Conservation (phyloP, 2,888 invertebrate genomes). For the Ommatoiulus sabulosus region DNA sequence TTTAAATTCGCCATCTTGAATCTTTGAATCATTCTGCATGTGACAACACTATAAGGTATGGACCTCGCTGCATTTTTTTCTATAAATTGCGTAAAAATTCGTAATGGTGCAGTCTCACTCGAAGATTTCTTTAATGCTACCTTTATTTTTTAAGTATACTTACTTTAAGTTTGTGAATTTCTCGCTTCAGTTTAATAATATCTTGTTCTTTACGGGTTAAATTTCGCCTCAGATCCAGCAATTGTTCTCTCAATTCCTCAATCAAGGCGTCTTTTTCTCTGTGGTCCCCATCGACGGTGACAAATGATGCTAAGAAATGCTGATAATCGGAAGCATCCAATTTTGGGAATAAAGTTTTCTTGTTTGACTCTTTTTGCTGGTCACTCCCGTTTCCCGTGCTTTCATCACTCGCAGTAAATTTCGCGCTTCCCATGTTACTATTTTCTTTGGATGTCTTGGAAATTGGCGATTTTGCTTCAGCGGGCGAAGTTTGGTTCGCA, state of each 20-base stretch:
- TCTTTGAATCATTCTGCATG: no score
- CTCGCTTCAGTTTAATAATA: constrained; percentile 74
- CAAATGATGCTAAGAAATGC: constrained; percentile 66
- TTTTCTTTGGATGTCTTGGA: background rate
- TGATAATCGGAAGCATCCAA: constrained; percentile 63
- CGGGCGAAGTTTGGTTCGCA: background rate
- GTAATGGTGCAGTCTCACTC: no score
- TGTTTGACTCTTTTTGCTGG: constrained; percentile 4
- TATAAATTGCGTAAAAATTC: no score
- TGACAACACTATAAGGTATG: no score
- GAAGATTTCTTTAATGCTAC: no score
- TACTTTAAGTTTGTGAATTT: constrained; percentile 79
- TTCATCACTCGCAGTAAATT: background rate
- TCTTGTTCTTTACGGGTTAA: constrained; percentile 73
- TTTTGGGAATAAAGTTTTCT: constrained; percentile 7
- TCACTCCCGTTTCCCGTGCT: background rate
- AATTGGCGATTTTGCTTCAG: background rate
- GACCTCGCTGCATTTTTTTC: no score
- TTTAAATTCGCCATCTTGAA: no score
- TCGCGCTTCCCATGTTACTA: background rate
- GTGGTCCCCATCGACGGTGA: constrained; percentile 70
- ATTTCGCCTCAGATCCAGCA: constrained; percentile 72
- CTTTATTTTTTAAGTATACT: constrained; percentile 61
- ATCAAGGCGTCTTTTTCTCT: constrained; percentile 71
- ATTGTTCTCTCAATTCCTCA: constrained; percentile 71